Evolutionary conservation across 2,888 invertebrate genomes (phyloP), one percentile per base, ranked within the genome.

Genomic region (Polyommatus iphigenia): DNA sequence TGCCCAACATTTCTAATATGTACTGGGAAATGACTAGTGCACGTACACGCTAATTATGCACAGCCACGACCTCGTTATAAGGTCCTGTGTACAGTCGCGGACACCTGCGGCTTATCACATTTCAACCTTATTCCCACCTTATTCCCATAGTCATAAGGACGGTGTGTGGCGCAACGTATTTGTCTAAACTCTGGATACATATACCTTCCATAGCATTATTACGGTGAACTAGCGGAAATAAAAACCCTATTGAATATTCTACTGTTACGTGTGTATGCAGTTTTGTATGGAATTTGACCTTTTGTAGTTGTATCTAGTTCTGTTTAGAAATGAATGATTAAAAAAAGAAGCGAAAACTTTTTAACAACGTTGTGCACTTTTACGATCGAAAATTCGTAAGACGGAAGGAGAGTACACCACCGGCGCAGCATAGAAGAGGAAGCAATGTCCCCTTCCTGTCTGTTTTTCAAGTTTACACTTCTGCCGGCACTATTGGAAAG

Each of bases 31-130:
- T 75, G 75, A 75, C 75, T 75, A 75, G 75, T 75, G 75, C 75
- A 29, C 78, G 79, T 80, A 67, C 78, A 79, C 77, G 80, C 79
- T 83, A 83, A 83, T 85, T 85, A 85, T 85, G 85, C 85, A 79
- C 32, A 57, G 79, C 79, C 84, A 85, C 83, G 84, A 80, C 78
- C 80, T 82, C 78, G 81, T 82, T 82, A 82, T 79, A 80, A 75
- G 75, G 75, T 75, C 75, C 75, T 75, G 75, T 75, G 46, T 75
- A 50, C 75, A 75, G 67, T 67, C 67, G 67, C 29, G 15, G 29
- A 67, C 15, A 67, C 24, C 18, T 15, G 67, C 6, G 13, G 4
- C 6, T 29, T 67, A 13, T 8, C 29, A 29, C 67, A 15, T 15
- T 29, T 67, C 4, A 67, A 67, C 29, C 18, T 67, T 32, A 32